A percentile compares a stretch with the other conserved stretches of the same genome.
Evolutionary conservation across 2,113 vertebrate species (phyloP).

Genomic region (Pygoscelis adeliae): DNA sequence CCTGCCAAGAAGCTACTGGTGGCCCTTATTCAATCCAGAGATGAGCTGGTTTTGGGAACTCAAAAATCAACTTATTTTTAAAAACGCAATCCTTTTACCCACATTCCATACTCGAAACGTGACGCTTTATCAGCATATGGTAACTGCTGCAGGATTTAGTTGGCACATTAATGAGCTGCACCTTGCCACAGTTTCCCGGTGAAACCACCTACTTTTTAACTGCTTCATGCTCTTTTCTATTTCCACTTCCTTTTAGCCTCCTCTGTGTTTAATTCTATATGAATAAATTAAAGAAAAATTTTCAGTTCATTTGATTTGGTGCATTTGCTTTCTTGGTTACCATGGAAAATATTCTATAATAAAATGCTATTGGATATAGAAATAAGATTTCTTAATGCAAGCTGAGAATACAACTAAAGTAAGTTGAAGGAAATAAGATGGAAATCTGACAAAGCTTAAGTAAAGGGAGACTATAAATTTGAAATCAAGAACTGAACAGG

Average conservation of each 20-base stretch:
- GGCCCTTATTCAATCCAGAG: not conserved
- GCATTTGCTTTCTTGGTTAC: not conserved
- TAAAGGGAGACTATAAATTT: not conserved
- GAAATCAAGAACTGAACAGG: not conserved
- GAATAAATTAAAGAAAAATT: not conserved
- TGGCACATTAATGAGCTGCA: not conserved
- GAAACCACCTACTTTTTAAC: not conserved
- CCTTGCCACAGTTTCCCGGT: not conserved
- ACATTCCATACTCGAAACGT: rapidly evolving
- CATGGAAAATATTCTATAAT: not conserved
- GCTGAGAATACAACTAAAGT: not conserved
- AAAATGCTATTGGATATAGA: not conserved
- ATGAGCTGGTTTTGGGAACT: not conserved
- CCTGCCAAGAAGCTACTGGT: not conserved
- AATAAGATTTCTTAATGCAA: not conserved
- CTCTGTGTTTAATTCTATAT: not conserved
- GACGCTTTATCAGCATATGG: not conserved
- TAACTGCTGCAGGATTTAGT: not conserved
- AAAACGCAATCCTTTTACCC: not conserved
- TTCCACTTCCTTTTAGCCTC: not conserved
- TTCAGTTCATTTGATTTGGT: not conserved
- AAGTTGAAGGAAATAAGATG: not conserved
- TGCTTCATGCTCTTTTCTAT: not conserved
- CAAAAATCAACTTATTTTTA: not conserved
- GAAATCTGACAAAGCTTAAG: not conserved